A percentile compares a stretch with the other conserved stretches of the same genome.
phyloP scores from a whole-genome alignment of 2,888 invertebrate species.

The Thereva nobilitata region DNA sequence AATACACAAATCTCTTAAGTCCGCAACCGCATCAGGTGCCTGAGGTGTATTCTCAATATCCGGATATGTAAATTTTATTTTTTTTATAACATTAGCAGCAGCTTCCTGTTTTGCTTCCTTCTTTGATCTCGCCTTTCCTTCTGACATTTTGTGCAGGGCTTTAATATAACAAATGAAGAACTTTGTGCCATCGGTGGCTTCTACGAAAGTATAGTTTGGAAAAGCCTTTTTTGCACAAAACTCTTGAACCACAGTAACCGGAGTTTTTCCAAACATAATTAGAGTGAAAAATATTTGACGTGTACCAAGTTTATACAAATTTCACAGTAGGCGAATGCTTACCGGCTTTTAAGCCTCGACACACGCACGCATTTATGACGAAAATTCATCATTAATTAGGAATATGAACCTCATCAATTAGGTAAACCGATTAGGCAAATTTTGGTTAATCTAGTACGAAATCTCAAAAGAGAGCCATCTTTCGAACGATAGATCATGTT shows the following conservation, averaged over 20 bases:
- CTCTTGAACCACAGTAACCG: constrained; percentile 54
- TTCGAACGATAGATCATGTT: no score
- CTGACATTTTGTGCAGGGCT: constrained; percentile 52
- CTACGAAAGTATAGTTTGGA: constrained; percentile 48
- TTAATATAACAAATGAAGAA: constrained; percentile 51
- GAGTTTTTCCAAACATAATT: constrained; percentile 51
- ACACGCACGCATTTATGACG: no score
- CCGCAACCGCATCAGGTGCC: constrained; percentile 50
- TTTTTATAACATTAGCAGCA: constrained; percentile 55
- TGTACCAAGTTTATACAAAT: no score
- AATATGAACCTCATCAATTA: no score
- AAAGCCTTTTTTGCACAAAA: constrained; percentile 52
- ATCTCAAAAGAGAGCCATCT: no score
- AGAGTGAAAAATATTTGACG: neutral
- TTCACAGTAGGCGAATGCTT: no score
- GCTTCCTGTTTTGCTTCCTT: constrained; percentile 57
- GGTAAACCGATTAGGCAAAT: no score
- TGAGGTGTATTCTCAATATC: constrained; percentile 46
- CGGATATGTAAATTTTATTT: constrained; percentile 52
- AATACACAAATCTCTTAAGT: constrained; percentile 54
- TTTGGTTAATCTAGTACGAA: no score
- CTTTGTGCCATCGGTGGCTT: constrained; percentile 47
- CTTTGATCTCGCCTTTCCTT: constrained; percentile 60
- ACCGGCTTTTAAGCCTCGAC: no score
- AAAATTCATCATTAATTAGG: no score